Evolutionary conservation across 1,140 invertebrate species (phyloP), one percentile per base, ranked within the genome.

Genomic region (Hirudo medicinalis): DNA sequence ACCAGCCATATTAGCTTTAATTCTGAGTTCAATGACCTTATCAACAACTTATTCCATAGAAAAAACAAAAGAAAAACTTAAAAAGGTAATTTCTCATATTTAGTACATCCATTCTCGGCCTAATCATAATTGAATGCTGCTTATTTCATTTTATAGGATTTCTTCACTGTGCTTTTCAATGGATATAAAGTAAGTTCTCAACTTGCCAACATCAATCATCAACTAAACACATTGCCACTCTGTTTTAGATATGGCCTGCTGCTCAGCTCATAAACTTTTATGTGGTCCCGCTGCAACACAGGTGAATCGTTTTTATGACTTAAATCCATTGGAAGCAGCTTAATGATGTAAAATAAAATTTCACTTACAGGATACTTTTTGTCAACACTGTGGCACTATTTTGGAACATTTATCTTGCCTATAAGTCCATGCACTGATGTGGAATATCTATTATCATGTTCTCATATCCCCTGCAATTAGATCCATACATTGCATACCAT

Each of bases 391-490:
- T 67, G 63, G 22, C 29, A 36, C 11, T 60, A 6, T 53, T 36
- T 25, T 57, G 53, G 72, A 69, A 68, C n/a, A 70, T n/a, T 54
- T 49, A 67, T 27, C 71, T 74, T 27, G 54, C 43, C 29, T 25
- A 57, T 71, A n/a, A 54, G 0, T 54, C 22, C 70, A 25, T 55
- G 15, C 54, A 69, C 69, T 54, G 68, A 53, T 74, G 79, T 78
- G 71, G 75, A 63, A 69, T 5, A 27, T 63, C 19, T 63, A 13
- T 63, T 63, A 27, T 13, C 60, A 63, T 20, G 6, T 6, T 36
- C 32, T 49, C 43, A 49, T 15, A 49, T 49, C 15, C 15, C 9
- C 11, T 49, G 43, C 43, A 49, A 40, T 40, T 4, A 40, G 43
- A 13, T 36, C 32, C 6, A 3, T 6, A 36, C 43, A 49, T 49